Percentiles rank a stretch among this genome's conserved stretches.
phyloP scores from a whole-genome alignment of 2,888 invertebrate species.

The Polydrusus tereticollis region DNA sequence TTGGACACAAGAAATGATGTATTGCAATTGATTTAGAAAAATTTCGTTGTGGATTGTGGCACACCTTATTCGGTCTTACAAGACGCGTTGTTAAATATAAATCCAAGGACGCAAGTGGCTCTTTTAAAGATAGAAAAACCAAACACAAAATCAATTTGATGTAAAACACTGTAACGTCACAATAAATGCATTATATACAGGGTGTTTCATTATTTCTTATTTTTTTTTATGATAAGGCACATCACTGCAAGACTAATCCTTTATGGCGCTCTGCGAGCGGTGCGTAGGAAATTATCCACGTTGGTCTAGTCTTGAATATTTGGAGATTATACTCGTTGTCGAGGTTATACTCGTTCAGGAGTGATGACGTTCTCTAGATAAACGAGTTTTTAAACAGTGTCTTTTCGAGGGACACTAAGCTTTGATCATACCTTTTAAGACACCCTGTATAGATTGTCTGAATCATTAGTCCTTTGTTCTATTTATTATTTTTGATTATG shows the following conservation, averaged over 20 bases:
- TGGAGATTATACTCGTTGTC: background rate
- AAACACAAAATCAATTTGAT: background rate
- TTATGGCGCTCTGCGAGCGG: too few relatives aligned
- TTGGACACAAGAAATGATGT: constrained; percentile 35
- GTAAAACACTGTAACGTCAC: background rate
- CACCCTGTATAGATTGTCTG: too few relatives aligned
- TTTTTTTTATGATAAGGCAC: background rate
- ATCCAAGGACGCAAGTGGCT: background rate
- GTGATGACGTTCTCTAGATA: too few relatives aligned
- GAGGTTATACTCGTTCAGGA: too few relatives aligned
- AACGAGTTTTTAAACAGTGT: too few relatives aligned
- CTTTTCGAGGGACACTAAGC: too few relatives aligned
- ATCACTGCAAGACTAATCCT: too few relatives aligned
- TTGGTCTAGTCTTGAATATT: too few relatives aligned
- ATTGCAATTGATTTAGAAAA: constrained; percentile 12
- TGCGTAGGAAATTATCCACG: too few relatives aligned
- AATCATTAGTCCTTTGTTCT: too few relatives aligned
- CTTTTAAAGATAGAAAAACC: background rate
- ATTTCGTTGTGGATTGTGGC: background rate
- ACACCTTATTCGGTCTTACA: background rate
- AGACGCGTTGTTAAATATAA: background rate
- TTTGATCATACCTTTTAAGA: too few relatives aligned
- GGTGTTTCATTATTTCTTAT: background rate
- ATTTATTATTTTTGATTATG: too few relatives aligned
- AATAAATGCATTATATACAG: background rate